Evolutionary conservation across 1,140 invertebrate species (phyloP), one percentile per base, ranked within the genome.

Genomic region (Ceratitis capitata): DNA sequence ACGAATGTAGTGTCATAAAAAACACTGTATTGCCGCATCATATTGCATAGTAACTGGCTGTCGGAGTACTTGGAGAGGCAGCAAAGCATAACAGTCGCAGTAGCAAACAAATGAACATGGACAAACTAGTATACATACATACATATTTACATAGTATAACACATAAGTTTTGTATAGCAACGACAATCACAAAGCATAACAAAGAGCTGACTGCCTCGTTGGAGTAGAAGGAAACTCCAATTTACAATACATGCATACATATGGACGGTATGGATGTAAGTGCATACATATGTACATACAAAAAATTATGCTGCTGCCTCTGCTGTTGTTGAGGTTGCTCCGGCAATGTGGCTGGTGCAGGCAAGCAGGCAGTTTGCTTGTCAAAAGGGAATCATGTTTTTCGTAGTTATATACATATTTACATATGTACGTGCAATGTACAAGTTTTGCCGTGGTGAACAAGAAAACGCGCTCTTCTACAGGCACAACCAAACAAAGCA

Each of bases 81-180:
- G 69, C 69, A 78, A 78, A 78, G 39, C 69, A 78, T 45, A 78
- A 78, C 69, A 78, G 39, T 39, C n/a, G 39, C 39, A 45, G 69
- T n/a, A 78, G 69, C 69, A 78, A 39, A 78, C 39, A 78, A 83
- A 83, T 83, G 26, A 35, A 83, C 47, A 42, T 35, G 42, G 82
- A n/a, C 47, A 56, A 56, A 83, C 82, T 53, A 51, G 42, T 83
- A 53, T 26, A 51, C 26, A 82, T 51, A 78, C 35, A 45, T 42
- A 23, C 12, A 16, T 82, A 51, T 6, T n/a, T n/a, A 49, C 23
- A 82, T 23, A 32, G 9, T 53, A 19, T 53, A 14, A 49, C 26
- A 82, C 47, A n/a, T 14, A 78, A 47, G 26, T 82, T n/a, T 10
- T 83, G 82, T 83, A 53, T 32, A 19, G 32, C 19, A 53, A 83